A percentile compares a stretch with the other conserved stretches of the same genome.
These are phyloP conservation scores for Pheosia tremula DNA, from an alignment of 2,888 invertebrate genomes.

Conservation along the genomic window DNA sequence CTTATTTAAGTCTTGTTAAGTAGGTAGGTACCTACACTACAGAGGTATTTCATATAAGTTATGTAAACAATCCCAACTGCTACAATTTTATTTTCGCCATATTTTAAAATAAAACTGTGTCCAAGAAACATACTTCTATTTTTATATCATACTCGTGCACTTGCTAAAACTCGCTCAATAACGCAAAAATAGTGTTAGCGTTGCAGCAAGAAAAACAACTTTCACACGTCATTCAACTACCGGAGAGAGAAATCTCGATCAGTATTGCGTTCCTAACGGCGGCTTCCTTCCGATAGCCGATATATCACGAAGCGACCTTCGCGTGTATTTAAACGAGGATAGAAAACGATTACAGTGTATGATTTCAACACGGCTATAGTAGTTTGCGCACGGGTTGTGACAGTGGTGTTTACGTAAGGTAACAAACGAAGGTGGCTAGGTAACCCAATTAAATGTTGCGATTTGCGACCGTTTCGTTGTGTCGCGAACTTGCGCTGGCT, in stretches of 20 bases:
- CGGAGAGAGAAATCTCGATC: conserved; percentile 65
- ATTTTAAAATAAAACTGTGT: conserved; percentile 5
- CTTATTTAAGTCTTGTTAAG: too few relatives aligned
- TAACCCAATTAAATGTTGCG: conserved; percentile 69
- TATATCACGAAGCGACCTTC: conserved; percentile 48
- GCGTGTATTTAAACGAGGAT: conserved; percentile 43
- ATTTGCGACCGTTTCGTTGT: conserved; percentile 36
- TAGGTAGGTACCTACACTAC: too few relatives aligned
- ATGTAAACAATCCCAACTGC: too few relatives aligned
- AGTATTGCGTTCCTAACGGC: conserved; percentile 36
- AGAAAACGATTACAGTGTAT: conserved; percentile 49
- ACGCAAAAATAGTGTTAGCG: conserved; percentile 36
- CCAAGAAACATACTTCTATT: conserved; percentile 7
- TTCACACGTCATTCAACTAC: conserved; percentile 65
- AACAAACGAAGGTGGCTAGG: conserved; percentile 51
- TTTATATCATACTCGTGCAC: neutral
- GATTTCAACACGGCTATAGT: conserved; percentile 57
- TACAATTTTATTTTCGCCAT: too few relatives aligned
- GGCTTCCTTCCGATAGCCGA: conserved; percentile 64
- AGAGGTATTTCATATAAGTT: too few relatives aligned
- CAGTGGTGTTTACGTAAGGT: conserved; percentile 76
- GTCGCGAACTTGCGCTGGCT: conserved; percentile 6
- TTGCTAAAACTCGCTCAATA: conserved; percentile 24
- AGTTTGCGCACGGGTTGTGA: conserved; percentile 64
- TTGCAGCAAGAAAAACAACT: conserved; percentile 71